phyloP scores from a whole-genome alignment of 2,113 vertebrate species.

The Rhabdomys dilectus region DNA sequence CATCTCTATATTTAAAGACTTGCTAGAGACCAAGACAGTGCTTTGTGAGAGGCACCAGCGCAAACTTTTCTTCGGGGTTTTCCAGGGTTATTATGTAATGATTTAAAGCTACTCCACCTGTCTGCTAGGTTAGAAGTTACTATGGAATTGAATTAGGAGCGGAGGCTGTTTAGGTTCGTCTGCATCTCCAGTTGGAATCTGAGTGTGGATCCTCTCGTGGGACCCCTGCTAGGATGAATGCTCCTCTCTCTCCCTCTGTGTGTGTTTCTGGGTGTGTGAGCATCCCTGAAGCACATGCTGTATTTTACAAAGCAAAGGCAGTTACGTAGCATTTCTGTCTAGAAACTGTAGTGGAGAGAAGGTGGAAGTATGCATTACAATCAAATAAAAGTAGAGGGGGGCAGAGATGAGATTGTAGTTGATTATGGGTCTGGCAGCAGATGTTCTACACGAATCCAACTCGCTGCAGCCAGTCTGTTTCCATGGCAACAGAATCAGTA shows the following conservation, averaged over 20 bases:
- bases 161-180: slow-evolving; percentile 2
- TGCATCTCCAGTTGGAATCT: not conserved
- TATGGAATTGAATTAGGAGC: not conserved
- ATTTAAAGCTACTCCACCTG: not conserved
- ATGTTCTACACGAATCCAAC: slow-evolving; percentile 93
- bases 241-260: not conserved
- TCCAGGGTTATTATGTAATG: not conserved
- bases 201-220: not conserved
- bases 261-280: not conserved
- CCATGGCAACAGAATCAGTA: slow-evolving; percentile 96
- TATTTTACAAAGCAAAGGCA: not conserved
- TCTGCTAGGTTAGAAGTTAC: not conserved
- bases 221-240: not conserved
- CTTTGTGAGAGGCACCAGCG: not conserved
- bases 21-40: not conserved
- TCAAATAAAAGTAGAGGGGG: slow-evolving; percentile 79
- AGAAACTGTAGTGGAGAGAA: slow-evolving; percentile 42
- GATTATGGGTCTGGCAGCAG: slow-evolving; percentile 91
- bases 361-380: slow-evolving; percentile 79
- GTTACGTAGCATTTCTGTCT: not conserved
- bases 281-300: not conserved
- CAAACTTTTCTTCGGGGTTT: slow-evolving; percentile 43
- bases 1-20: not conserved
- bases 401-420: slow-evolving; percentile 86
- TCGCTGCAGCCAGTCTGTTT: slow-evolving; percentile 96